Conservation (phyloP, 2,888 invertebrate genomes). For the Limnephilus marmoratus region DNA sequence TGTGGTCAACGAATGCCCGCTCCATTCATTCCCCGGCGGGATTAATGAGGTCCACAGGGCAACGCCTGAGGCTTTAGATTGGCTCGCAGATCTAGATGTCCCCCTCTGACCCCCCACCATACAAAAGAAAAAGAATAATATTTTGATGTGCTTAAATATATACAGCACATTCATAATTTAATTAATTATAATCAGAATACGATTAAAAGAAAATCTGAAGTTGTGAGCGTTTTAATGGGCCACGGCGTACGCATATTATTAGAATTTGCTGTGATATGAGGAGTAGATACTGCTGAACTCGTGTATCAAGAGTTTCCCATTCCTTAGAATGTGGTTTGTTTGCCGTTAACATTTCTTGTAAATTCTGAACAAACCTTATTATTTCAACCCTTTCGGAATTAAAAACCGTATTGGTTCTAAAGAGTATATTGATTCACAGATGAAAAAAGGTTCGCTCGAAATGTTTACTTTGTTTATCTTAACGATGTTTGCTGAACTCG, state of each 20-base stretch:
- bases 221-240: background rate
- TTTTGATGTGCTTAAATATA: background rate
- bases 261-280: background rate
- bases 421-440: background rate
- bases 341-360: background rate
- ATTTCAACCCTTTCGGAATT: background rate
- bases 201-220: background rate
- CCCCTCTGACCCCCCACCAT: no score
- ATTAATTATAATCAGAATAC: background rate
- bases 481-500: background rate
- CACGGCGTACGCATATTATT: background rate
- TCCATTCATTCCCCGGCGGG: no score
- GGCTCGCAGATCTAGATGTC: no score
- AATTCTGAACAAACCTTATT: background rate
- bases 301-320: background rate
- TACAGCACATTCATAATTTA: background rate
- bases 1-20: no score
- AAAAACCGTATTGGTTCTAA: background rate
- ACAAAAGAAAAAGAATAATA: background rate
- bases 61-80: no score
- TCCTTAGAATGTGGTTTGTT: background rate
- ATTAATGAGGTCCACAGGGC: no score
- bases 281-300: background rate
- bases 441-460: background rate
- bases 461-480: background rate